A percentile compares a stretch with the other conserved stretches of the same genome.
Conservation (phyloP, 2,888 invertebrate species). For the Elysia crispata region DNA sequence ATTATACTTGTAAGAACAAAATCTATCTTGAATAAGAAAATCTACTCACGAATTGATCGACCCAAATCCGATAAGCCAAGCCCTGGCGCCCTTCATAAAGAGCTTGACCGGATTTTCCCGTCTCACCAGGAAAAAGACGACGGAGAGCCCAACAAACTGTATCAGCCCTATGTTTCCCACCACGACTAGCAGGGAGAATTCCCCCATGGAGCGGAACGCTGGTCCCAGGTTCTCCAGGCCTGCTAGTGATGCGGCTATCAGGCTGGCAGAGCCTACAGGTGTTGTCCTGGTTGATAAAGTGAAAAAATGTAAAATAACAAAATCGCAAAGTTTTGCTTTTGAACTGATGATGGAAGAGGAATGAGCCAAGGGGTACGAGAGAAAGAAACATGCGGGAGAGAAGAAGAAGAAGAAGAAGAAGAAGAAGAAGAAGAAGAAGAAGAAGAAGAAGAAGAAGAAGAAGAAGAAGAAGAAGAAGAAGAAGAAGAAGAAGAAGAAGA, state of each 20-base stretch:
- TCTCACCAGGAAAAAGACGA: constrained; percentile 59
- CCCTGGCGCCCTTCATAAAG: constrained; percentile 55
- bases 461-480: neutral
- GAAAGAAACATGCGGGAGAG: neutral
- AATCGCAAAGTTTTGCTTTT: too few relatives aligned
- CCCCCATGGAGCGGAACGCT: constrained; percentile 64
- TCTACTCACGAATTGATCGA: constrained; percentile 67
- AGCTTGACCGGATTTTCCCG: constrained; percentile 63
- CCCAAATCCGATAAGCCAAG: constrained; percentile 67
- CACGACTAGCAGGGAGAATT: constrained; percentile 63
- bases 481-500: neutral
- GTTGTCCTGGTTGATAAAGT: constrained; percentile 60
- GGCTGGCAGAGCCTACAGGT: constrained; percentile 66
- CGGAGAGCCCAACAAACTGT: constrained; percentile 62
- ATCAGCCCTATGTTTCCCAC: constrained; percentile 59
- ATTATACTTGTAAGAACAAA: neutral
- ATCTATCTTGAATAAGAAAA: too few relatives aligned
- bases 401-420: neutral
- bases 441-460: constrained; percentile 20
- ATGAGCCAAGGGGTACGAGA: constrained; percentile 1
- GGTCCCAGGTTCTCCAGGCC: constrained; percentile 56
- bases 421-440: neutral
- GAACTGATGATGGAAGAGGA: too few relatives aligned
- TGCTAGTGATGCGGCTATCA: constrained; percentile 66
- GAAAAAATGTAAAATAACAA: too few relatives aligned